These are phyloP conservation scores for Aeoliscus strigatus DNA, from an alignment of 2,797 vertebrate genomes.

Conservation along the genomic window DNA sequence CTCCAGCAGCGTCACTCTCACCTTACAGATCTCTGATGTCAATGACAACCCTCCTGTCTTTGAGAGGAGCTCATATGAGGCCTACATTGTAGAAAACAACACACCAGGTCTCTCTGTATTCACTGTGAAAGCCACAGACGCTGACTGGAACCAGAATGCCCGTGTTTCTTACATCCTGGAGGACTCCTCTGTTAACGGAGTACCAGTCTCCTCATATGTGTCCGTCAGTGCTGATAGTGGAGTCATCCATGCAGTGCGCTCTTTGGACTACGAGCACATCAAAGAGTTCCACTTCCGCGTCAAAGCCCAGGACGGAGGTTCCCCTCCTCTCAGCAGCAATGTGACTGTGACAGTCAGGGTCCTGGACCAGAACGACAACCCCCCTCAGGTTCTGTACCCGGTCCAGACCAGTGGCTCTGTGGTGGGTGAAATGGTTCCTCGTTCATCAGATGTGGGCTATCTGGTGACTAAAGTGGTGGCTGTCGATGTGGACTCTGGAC, in stretches of 20 bases:
- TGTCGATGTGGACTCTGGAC: no score
- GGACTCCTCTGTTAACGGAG: slow-evolving; percentile 28
- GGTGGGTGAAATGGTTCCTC: no score
- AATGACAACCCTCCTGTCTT: slow-evolving; percentile 72
- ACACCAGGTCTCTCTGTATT: slow-evolving; percentile 44
- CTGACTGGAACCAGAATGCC: slow-evolving; percentile 57
- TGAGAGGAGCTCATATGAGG: slow-evolving; percentile 65
- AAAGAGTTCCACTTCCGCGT: slow-evolving; percentile 61
- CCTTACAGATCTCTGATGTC: slow-evolving; percentile 69
- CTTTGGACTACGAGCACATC: slow-evolving; percentile 76
- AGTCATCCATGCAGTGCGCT: slow-evolving; percentile 58
- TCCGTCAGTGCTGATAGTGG: no score
- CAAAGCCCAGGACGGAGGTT: no score
- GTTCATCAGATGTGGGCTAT: no score
- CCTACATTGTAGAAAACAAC: slow-evolving; percentile 57
- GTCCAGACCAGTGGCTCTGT: no score
- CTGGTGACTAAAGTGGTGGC: no score
- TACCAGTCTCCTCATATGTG: slow-evolving; percentile 51
- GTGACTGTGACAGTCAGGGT: no score
- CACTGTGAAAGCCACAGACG: no score
- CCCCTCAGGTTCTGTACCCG: no score
- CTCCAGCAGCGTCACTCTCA: slow-evolving; percentile 70
- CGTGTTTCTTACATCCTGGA: slow-evolving; percentile 55
- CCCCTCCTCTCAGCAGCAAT: no score
- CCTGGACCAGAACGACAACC: slow-evolving; percentile 56